These are phyloP conservation scores for Chiloscyllium plagiosum DNA, from an alignment of 2,113 vertebrate genomes.

Conservation along the genomic window DNA sequence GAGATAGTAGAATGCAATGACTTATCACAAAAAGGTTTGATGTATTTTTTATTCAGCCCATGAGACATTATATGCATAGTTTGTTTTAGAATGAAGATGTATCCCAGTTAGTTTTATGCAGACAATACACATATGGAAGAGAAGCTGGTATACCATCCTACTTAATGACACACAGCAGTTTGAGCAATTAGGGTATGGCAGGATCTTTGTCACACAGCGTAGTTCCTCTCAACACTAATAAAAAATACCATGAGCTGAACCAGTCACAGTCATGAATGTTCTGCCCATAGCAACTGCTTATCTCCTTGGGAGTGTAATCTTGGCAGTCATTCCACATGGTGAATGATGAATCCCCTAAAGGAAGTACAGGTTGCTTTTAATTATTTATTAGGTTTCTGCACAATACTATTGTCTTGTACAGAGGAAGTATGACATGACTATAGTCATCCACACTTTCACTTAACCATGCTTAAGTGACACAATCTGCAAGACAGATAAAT, in stretches of 20 bases:
- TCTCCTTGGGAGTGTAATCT: background rate
- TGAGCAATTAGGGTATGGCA: background rate
- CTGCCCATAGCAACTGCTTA: background rate
- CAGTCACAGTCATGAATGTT: background rate
- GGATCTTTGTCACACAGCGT: background rate
- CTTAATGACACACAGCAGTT: constrained; percentile 22
- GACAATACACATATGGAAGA: background rate
- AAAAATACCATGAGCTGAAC: background rate
- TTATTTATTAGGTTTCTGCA: constrained; percentile 14
- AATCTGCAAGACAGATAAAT: background rate
- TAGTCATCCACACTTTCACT: background rate
- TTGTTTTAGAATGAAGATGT: background rate
- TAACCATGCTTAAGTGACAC: background rate
- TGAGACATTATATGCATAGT: background rate
- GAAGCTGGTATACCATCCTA: background rate
- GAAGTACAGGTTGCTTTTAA: background rate
- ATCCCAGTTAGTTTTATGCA: background rate
- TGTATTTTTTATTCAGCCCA: background rate
- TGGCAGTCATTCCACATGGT: background rate
- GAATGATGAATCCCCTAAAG: constrained; percentile 27
- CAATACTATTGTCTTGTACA: background rate
- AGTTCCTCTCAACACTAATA: background rate
- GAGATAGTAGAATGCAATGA: background rate
- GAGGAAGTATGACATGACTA: background rate
- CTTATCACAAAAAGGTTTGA: background rate